Evolutionary conservation across 2,113 vertebrate species (phyloP), one percentile per base, ranked within the genome.

Genomic region (Aphyosemion australe): DNA sequence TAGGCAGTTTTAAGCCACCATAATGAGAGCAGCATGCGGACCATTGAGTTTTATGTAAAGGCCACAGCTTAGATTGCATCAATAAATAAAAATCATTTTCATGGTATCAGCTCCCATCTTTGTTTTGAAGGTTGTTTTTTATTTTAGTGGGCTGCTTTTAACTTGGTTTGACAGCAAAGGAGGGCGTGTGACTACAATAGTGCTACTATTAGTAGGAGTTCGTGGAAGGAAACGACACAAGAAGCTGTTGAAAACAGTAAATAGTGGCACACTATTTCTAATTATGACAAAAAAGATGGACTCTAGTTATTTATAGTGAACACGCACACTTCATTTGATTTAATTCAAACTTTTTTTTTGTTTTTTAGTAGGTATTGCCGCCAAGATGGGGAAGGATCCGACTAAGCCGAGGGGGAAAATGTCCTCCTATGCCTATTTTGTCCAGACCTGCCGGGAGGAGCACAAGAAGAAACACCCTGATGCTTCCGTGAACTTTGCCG

Each of bases 381-480:
- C 82, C 83, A 96, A 91, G 89, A 99, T 98, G 97, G 96, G 94
- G 82, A 97, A 95, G 92, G 95, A 98, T 92, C 94, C 94, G 78
- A 90, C 92, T 82, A 99, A 97, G 89, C 96, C 96, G 10, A 94
- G 95, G 90, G 96, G 97, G 91, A 98, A 97, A 93, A 97, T 98
- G 95, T 97, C 97, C 91, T 97, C 95, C 1, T 98, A 98, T 56
- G 95, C 96, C 56, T 97, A 95, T 89, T 98, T 97, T 91, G 97
- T 99, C 89, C 96, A 98, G 91, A 98, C 95, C 62, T 98, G 96
- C 75, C 91, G 96, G 82, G 96, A 97, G 92, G 97, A 99, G 88
- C 97, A 98, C 84, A 98, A 98, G 95, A 99, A 98, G 92, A 98
- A 98, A 84, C 96, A 98, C 78, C 97, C 96, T 0, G 96, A 98